Evolutionary conservation across 2,797 vertebrate genomes (phyloP).

Genomic region (Sitta carolinensis): DNA sequence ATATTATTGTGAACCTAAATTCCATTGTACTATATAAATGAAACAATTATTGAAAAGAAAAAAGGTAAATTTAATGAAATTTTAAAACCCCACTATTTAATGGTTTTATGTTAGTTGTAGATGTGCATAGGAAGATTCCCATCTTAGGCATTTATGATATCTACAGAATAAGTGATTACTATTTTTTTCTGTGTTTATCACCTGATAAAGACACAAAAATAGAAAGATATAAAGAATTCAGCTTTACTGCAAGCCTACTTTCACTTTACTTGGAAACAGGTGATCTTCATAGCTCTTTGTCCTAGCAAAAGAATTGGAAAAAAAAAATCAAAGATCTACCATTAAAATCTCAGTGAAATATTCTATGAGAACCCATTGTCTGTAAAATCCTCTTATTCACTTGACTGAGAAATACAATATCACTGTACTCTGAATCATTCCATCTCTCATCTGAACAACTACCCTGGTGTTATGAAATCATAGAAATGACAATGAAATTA

Average conservation of each 20-base stretch:
- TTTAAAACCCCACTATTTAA: not conserved
- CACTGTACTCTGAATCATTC: not conserved
- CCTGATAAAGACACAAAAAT: fast-evolving
- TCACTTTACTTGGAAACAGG: not conserved
- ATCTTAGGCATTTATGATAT: not conserved
- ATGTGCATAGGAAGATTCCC: not conserved
- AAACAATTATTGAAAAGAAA: not conserved
- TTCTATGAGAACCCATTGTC: not conserved
- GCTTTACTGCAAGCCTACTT: not conserved
- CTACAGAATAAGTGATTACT: not conserved
- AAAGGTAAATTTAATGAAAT: not conserved
- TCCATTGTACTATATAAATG: not conserved
- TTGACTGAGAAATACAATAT: not conserved
- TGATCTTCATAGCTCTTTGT: not conserved
- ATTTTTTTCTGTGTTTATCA: not conserved
- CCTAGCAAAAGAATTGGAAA: not conserved
- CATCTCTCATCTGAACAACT: not conserved
- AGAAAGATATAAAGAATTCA: not conserved
- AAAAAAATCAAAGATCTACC: not conserved
- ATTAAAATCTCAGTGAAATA: not conserved
- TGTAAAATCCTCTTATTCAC: not conserved
- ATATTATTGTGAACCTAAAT: not conserved
- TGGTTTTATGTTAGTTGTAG: not conserved
- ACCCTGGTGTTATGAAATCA: not conserved
- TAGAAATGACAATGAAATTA: not conserved